These are phyloP conservation scores for Chascanopsetta lugubris DNA, from an alignment of 2,113 vertebrate species.

Conservation along the genomic window DNA sequence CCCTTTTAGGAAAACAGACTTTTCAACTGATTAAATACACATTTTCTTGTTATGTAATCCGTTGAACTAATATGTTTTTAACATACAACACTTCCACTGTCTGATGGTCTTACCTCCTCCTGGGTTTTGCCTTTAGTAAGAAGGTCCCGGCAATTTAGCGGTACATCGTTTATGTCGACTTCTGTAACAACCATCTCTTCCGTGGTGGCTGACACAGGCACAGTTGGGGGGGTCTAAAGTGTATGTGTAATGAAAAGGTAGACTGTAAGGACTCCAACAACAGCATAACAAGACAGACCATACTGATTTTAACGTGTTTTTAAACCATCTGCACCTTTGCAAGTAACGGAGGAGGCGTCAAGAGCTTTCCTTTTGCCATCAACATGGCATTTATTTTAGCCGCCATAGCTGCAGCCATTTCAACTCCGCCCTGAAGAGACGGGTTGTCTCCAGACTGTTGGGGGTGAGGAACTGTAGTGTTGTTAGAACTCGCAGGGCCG, in stretches of 20 bases:
- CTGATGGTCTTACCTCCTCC: constrained; percentile 92
- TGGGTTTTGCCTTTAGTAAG: constrained; percentile 95
- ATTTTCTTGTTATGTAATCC: too few relatives aligned
- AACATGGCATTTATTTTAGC: constrained; percentile 97
- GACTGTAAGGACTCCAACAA: background rate
- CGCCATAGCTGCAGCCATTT: constrained; percentile 92
- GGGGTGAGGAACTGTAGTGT: constrained; percentile 19
- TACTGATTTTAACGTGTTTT: background rate
- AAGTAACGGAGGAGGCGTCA: constrained; percentile 83
- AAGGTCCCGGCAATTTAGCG: constrained; percentile 91
- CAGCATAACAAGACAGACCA: background rate
- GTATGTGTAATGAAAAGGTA: background rate
- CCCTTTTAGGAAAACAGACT: background rate
- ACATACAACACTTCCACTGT: background rate
- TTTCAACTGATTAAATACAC: background rate
- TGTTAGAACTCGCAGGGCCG: constrained; percentile 12
- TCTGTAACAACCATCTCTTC: constrained; percentile 94
- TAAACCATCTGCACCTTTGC: constrained; percentile 70
- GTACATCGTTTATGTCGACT: constrained; percentile 96
- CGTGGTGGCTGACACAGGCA: constrained; percentile 28
- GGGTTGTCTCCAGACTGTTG: constrained; percentile 30
- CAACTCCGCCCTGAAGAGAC: constrained; percentile 82
- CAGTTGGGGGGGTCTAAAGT: constrained; percentile 54
- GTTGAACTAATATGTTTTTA: background rate
- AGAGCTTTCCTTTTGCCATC: constrained; percentile 96